Base-by-base conservation (phyloP, 2,888 invertebrate genomes). In the Sclerodermus sp. region DNA sequence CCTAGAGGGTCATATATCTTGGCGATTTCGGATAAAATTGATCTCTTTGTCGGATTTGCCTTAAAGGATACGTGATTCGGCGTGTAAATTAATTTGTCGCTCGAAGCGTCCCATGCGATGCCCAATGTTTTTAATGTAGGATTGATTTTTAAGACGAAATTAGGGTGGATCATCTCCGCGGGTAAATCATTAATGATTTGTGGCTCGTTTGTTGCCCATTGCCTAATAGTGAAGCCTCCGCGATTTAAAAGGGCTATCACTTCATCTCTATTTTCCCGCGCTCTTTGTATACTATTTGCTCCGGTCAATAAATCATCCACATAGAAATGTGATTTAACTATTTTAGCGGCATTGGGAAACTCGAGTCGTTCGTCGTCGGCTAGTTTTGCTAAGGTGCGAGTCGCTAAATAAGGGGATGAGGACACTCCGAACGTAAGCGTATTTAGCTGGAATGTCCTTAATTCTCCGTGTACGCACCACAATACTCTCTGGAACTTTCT, bases 401-500 rank as follows among this genome's bases (percentile, higher is more conserved):
- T 53, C 3, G 49, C 47, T 30, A 49, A 37, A 36, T 31, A 54
- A 15, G 50, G 14, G 1, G 42, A 10, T 9, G 38, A 34, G 31
- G 43, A 48, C 34, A 42, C 23, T 6, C 47, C 53, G 31, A 49
- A 53, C 0, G 53, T 49, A n/a, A 49, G 31, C 16, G 49, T 49
- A 10, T 49, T 49, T 5, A 49, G 29, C 29, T 51, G 41, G 18
- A 44, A 62, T 1, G 38, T 39, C 1, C 51, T 38, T 34, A 42
- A 40, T n/a, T 44, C 13, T 10, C 51, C 39, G 6, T 46, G 30
- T 0, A 44, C 36, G 2, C 64, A 42, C 70, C 68, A 70, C 1
- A 70, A n/a, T n/a, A 70, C 66, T 13, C 62, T 40, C 9, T 66
- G 66, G 17, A 43, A 57, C 15, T 57, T 43, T 5, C 50, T 38